Percentiles rank a stretch among this genome's conserved stretches.
These are phyloP conservation scores for Pogonognathellus flavescens DNA, from an alignment of 1,140 invertebrate species.

Conservation along the genomic window DNA sequence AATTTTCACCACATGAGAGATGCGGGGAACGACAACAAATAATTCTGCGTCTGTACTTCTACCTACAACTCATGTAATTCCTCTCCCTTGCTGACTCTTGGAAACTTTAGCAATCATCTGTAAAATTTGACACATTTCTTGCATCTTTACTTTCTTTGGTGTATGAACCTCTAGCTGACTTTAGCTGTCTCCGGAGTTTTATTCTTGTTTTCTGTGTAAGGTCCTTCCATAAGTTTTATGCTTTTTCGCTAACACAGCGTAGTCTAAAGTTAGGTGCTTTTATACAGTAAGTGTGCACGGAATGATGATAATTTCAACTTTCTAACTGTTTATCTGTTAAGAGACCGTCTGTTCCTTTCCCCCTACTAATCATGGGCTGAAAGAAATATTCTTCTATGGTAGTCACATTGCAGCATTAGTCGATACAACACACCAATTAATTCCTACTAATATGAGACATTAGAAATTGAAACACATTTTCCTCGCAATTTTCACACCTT, in stretches of 20 bases:
- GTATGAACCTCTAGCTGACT: neutral
- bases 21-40: conserved; percentile 36
- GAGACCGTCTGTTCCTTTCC: neutral
- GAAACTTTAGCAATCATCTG: conserved; percentile 47
- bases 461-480: too few relatives aligned
- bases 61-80: conserved; percentile 40
- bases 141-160: neutral
- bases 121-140: conserved; percentile 49
- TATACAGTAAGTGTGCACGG: conserved; percentile 30
- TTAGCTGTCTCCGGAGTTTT: conserved; percentile 36
- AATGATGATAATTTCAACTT: conserved; percentile 36
- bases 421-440: neutral
- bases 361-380: neutral
- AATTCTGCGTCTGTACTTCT: conserved; percentile 22
- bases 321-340: conserved; percentile 38
- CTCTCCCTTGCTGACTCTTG: conserved; percentile 7
- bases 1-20: conserved; percentile 48
- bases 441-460: neutral
- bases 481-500: too few relatives aligned
- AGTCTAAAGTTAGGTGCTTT: neutral
- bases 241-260: neutral
- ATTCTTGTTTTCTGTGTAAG: conserved; percentile 34
- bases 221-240: conserved; percentile 14
- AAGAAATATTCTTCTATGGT: neutral
- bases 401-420: too few relatives aligned